Evolutionary conservation across 2,113 vertebrate species (phyloP).

Genomic region (Carettochelys insculpta): DNA sequence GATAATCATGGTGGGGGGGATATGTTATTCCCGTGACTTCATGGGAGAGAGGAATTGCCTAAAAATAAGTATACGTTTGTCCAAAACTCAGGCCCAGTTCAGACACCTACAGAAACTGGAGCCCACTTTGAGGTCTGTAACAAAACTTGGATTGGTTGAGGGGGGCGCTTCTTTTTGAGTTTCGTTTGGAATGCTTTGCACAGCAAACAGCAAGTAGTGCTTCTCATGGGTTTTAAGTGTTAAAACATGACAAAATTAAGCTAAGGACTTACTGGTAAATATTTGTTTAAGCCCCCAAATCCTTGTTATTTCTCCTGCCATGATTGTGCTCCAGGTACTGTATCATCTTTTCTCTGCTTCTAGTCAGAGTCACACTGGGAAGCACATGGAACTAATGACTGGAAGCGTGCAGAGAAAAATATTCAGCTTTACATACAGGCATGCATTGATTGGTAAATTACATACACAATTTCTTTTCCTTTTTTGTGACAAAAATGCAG

Average conservation of each 20-base stretch:
- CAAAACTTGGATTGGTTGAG: not conserved
- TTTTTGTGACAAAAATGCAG: not conserved
- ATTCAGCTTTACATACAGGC: not conserved
- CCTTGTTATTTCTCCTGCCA: conserved; percentile 22
- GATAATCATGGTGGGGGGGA: not conserved
- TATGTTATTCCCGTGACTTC: not conserved
- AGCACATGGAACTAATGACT: conserved; percentile 12
- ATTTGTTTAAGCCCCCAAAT: conserved; percentile 42
- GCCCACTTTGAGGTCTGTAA: not conserved
- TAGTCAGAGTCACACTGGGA: conserved; percentile 13
- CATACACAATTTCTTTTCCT: not conserved
- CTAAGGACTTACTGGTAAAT: conserved; percentile 9
- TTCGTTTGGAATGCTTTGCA: not conserved
- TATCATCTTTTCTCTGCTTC: conserved; percentile 4
- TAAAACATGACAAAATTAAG: conserved; percentile 21
- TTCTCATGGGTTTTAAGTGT: conserved; percentile 2
- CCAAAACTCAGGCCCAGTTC: not conserved
- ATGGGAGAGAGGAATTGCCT: not conserved
- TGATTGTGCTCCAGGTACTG: conserved; percentile 11
- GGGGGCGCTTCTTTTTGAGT: not conserved
- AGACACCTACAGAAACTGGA: not conserved
- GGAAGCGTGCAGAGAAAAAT: not conserved
- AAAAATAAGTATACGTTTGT: not conserved
- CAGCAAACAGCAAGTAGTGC: not conserved
- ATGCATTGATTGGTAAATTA: not conserved